Evolutionary conservation across 2,888 invertebrate species (phyloP), one percentile per base, ranked within the genome.

Genomic region (Caradrina kadenii): DNA sequence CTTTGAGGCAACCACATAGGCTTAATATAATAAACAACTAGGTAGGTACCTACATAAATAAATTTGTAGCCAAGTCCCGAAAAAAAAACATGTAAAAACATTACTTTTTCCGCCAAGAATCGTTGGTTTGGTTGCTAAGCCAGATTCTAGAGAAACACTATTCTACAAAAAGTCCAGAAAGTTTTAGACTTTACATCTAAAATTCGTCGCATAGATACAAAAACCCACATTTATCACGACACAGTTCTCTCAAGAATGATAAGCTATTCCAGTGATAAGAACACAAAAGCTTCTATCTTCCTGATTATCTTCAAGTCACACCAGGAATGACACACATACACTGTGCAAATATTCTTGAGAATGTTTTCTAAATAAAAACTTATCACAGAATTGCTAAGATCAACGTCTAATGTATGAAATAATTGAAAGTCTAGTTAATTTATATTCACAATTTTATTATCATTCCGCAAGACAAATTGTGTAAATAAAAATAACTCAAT

Each of bases 221-320:
- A 8, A n/a, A 13, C 22, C 1, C 22, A 13, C 21, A 59, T 39
- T 21, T 35, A 48, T 54, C 52, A 53, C 15, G 45, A 62, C 45
- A 68, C 54, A 60, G 10, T 76, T 76, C 59, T 69, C 63, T 26
- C 5, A 26, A 11, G n/a, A 7, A 15, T 58, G 81, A 79, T 74
- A 79, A 79, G 58, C n/a, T 60, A 52, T 63, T n/a, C 54, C 35
- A 55, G 5, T 26, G 79, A 80, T 80, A 82, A 79, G 49, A 69
- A 49, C 21, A 82, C 69, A 76, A 75, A 66, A 67, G 69, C 50
- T 56, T 66, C 26, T 83, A 80, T 76, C 72, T 67, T 63, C 45
- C 45, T 48, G 48, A 60, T 73, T 67, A 83, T 75, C 76, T 80
- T 0, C 17, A 45, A 45, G 17, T 42, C 13, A 42, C 8, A 69